Evolutionary conservation across 1,140 invertebrate species (phyloP), one percentile per base, ranked within the genome.

Genomic region (Latrodectus geometricus): DNA sequence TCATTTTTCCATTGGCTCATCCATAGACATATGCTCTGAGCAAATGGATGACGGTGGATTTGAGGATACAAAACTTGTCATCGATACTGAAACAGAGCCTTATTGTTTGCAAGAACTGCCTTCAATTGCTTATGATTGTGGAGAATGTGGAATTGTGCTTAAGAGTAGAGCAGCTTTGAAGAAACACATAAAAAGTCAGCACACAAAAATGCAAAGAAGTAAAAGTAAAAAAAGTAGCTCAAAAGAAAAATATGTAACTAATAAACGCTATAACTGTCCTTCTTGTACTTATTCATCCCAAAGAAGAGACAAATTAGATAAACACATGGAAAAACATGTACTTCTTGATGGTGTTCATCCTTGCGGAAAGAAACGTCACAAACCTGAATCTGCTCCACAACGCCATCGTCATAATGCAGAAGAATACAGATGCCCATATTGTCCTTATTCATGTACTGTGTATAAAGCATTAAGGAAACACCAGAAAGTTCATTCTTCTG

Each of bases 401-500:
- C 85, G 90, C 17, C 90, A 90, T 80, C 88, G 90, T 77, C 90
- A 88, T n/a, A 88, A 88, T 72, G 88, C 88, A 56, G 93, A 93
- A 85, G 93, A 93, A 85, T 93, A 93, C 80, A 90, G 91, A 35
- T 93, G 93, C 89, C 91, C 91, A 20, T 88, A 92, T 68, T 93
- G 93, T 89, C 91, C 92, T 4, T 93, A 93, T 88, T 92, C 92
- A 9, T 93, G 93, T 88, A 93, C 93, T 49, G 93, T 93, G 77
- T 93, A 93, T 88, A 93, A 93, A 84, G 93, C 93, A 7, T 92
- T 93, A 76, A 90, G 92, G 78, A 91, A 92, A 89, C 93, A 93
- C 88, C 88, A 93, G 61, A 90, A 92, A 73, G 70, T 89, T 12
- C 90, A 90, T 76, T 66, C 70, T n/a, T 49, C 81, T 12, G 87